Percentiles rank a stretch among this genome's conserved stretches.
phyloP scores from a whole-genome alignment of 2,888 invertebrate genomes.

The Isoperla grammatica region DNA sequence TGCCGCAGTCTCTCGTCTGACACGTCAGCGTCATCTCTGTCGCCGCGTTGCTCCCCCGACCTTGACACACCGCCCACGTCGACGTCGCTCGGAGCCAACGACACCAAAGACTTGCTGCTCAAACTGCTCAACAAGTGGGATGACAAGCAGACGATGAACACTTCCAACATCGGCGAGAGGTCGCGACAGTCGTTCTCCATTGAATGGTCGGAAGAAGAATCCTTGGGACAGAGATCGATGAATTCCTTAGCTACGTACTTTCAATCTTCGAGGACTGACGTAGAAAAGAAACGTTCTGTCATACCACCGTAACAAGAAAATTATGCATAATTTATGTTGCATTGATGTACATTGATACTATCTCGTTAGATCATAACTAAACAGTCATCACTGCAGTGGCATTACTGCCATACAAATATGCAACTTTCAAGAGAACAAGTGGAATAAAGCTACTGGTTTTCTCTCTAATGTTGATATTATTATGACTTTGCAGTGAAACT shows the following conservation, averaged over 20 bases:
- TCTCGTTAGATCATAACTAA: no score
- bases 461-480: no score
- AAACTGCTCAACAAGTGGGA: slow-evolving; percentile 74
- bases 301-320: slow-evolving; percentile 41
- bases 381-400: no score
- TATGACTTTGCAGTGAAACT: no score
- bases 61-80: slow-evolving; percentile 28
- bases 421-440: no score
- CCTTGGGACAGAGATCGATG: slow-evolving; percentile 70
- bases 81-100: slow-evolving; percentile 24
- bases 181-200: slow-evolving; percentile 61
- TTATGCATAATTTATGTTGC: no score
- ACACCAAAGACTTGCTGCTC: slow-evolving; percentile 67
- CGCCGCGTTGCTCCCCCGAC: slow-evolving; percentile 31
- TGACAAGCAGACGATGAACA: slow-evolving; percentile 45
- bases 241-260: slow-evolving; percentile 77
- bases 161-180: slow-evolving; percentile 38
- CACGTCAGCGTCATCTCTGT: slow-evolving; percentile 32
- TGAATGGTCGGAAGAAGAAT: slow-evolving; percentile 68
- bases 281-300: slow-evolving; percentile 45
- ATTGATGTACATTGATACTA: no score
- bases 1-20: slow-evolving; percentile 23
- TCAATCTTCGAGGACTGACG: slow-evolving; percentile 47
- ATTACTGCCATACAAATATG: no score
- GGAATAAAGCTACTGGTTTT: no score